Base-by-base conservation (phyloP, 2,113 vertebrate genomes). In the Petrocephalus microphthalmus region DNA sequence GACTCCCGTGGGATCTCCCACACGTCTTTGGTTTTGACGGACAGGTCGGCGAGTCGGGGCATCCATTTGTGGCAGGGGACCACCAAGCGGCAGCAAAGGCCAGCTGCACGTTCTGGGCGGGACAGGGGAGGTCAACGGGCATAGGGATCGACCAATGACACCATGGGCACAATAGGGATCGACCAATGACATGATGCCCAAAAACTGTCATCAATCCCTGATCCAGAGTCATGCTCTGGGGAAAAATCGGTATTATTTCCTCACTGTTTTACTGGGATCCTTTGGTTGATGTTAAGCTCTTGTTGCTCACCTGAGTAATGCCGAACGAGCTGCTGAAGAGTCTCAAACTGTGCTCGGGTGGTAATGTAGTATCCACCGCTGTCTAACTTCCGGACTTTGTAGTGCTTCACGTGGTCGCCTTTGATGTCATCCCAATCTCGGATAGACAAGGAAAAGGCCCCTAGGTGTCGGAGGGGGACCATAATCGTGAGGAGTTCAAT, bases 11-110 rank as follows among this genome's bases (percentile, higher is more conserved):
- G 98, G 95, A 99, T 99, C 96, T 99, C 98, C 98, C 98, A 99
- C 95, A 99, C 97, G 96, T 99, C 98, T 99, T 99, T 99, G 98
- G 98, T 99, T 98, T 99, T 99, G 96, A 99, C 97, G 92, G 98
- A 99, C 95, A 99, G 96, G 96, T 99, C 98, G 90, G 98, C 98
- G 92, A 99, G 97, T 91, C 98, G 97, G 92, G 98, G 98, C 98
- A 99, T 99, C 95, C 98, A 98, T 96, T 99, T 99, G 96, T 99
- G 98, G 95, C 98, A 99, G 88, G 98, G 98, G 87, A 98, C 97
- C 91, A 99, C 97, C 93, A 99, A 96, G 89, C 98, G 96, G 93
- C 98, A 99, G 96, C 98, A 99, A 92, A 99, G 97, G 90, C 98
- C 98, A 29, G 98, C 98, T 84, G 98, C 98, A 96, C 98, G 97